Base-by-base conservation (phyloP, 2,113 vertebrate genomes). In the Dipodomys spectabilis region DNA sequence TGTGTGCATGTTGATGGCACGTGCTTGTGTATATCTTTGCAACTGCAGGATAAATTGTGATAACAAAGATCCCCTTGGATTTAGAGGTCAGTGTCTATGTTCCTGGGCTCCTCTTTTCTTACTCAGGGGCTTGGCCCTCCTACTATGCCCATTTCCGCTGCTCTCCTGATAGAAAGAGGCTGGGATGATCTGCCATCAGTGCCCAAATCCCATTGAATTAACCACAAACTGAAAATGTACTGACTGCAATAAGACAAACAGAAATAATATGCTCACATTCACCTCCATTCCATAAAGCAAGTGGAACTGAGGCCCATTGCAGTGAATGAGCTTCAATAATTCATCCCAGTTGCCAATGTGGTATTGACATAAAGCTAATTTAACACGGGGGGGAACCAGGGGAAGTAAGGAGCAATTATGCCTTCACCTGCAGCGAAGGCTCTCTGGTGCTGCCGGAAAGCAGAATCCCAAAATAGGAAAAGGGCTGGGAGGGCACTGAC, bases 291-390 rank as follows among this genome's bases (percentile, higher is more conserved):
- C 90, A 94, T 53, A 93, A 79, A 95, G 85, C 62, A 83, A 85
- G 82, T 85, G 84, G 69, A 94, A 88, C 89, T 91, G 69, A 78
- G 88, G 68, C 60, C 85, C 85, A 73, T 75, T 93, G 94, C 91
- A 96, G 91, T 75, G 91, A 92, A 82, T 85, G 95, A 92, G 90
- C 85, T 94, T 96, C 94, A 96, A 86, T 97, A 96, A 97, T 96
- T 96, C 95, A 97, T 93, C 95, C 62, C 62, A 88, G 85, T 81
- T 92, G 95, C 92, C 5, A 13, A 89, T 85, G 93, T 77, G 84
- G 32, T 96, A 95, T 96, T 95, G 97, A 95, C 94, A 96, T 68
- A 96, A 94, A 96, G 85, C 95, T 95, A 94, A 96, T 95, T 95
- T 93, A 97, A 95, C 82, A 74, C 82, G 92, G 91, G 79, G 79